Conservation (phyloP, 2,797 vertebrate species). For the Onychomys leucogaster region DNA sequence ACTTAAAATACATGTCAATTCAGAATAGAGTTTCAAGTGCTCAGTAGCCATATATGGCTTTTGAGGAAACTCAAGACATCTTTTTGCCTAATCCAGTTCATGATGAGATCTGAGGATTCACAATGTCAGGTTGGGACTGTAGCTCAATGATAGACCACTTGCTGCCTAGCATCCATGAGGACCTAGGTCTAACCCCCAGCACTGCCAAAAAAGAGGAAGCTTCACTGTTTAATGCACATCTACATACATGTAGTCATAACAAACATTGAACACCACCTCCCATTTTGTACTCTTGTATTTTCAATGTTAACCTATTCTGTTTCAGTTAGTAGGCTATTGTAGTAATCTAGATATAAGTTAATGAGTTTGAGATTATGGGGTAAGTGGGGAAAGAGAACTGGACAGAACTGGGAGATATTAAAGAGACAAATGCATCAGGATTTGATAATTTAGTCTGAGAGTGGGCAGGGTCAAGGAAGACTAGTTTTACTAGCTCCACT, state of each 20-base stretch:
- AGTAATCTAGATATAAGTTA: constrained; percentile 21
- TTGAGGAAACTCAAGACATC: constrained; percentile 40
- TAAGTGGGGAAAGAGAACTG: not conserved
- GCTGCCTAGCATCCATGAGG: not conserved
- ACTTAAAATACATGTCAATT: constrained; percentile 38
- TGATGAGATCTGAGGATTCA: constrained; percentile 19
- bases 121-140: not conserved
- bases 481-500: constrained; percentile 23
- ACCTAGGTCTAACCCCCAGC: not conserved
- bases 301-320: not conserved
- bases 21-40: constrained; percentile 41
- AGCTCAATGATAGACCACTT: not conserved
- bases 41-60: constrained; percentile 41
- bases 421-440: not conserved
- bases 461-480: not conserved
- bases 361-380: constrained; percentile 12
- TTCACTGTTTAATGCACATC: not conserved
- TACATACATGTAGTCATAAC: not conserved
- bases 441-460: constrained; percentile 32
- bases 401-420: not conserved
- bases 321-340: constrained; percentile 44
- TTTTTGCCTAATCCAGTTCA: constrained; percentile 5
- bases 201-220: not conserved
- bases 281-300: constrained; percentile 34
- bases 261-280: not conserved